Evolutionary conservation across 2,888 invertebrate species (phyloP), one percentile per base, ranked within the genome.

Genomic region (Terebella lapidaria): DNA sequence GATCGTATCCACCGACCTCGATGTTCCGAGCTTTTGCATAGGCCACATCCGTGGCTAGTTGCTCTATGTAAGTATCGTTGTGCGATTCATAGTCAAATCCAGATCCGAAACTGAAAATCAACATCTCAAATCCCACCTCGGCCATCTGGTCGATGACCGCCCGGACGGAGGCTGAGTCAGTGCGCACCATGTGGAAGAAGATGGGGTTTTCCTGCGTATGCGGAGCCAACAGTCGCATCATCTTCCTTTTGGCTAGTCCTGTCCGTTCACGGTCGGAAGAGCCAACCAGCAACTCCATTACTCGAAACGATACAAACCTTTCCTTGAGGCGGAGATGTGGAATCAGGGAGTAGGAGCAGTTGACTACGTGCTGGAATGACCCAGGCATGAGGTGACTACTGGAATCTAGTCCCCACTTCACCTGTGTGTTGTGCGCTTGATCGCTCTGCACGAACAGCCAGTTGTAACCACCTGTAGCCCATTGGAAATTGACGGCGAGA

Each of bases 41-140:
- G 0, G 56, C 54, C 10, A 68, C 58, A 35, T 59, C 57, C 1
- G 47, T 46, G 18, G 54, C 52, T 25, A 65, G 58, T 26, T 57
- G 51, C 25, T 56, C n/a, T 0, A 67, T 57, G 30, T 68, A 68
- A 3, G 30, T 55, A n/a, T 42, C 42, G 57, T 68, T 46, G 22
- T 51, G 54, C 0, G 68, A 67, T 54, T 68, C 68, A 2, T 65
- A 27, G 27, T 67, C 28, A 55, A 68, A 67, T 18, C 65, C 62
- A n/a, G 67, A 67, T 1, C 68, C 67, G 59, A 68, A 68, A 42
- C 66, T 67, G 52, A 57, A 67, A 45, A 67, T 63, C 54, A 67
- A 42, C 67, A 67, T 67, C 56, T 67, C 68, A 55, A 68, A 68
- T 0, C 68, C 68, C 15, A 68, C 68, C 15, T 68, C 68, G 15